Conservation (phyloP, 2,113 vertebrate genomes). For the Lophius piscatorius region DNA sequence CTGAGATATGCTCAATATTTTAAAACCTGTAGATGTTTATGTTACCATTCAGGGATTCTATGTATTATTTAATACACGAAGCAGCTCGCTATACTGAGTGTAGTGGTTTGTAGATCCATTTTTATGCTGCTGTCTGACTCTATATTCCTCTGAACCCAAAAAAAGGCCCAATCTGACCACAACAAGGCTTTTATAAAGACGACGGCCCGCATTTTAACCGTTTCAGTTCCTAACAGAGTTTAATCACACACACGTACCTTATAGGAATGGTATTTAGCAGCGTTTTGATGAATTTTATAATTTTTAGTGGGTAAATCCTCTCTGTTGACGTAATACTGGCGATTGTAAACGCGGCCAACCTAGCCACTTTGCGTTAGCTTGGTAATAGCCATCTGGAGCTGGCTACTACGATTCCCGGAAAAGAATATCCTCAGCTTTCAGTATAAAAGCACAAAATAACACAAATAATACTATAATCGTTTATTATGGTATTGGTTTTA, state of each 20-base stretch:
- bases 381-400: slow-evolving; percentile 4
- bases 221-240: slow-evolving; percentile 16
- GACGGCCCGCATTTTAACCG: slow-evolving; percentile 23
- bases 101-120: not conserved
- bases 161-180: slow-evolving; percentile 52
- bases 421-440: not conserved
- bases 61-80: accelerated
- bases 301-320: slow-evolving; percentile 9
- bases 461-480: not conserved
- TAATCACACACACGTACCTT: slow-evolving; percentile 22
- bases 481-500: too few relatives aligned
- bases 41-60: accelerated
- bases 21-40: not conserved
- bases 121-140: too few relatives aligned
- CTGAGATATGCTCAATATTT: slow-evolving; percentile 12
- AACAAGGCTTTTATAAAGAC: slow-evolving; percentile 29
- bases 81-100: accelerated
- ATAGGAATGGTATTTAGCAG: not conserved
- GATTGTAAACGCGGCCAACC: slow-evolving; percentile 15
- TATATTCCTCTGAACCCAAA: slow-evolving; percentile 12
- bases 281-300: not conserved
- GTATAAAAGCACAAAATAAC: slow-evolving; percentile 29
- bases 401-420: slow-evolving; percentile 22
- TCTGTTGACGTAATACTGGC: not conserved
- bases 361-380: slow-evolving; percentile 38